These are phyloP conservation scores for Caretta caretta DNA, from an alignment of 2,113 vertebrate species.

Conservation along the genomic window DNA sequence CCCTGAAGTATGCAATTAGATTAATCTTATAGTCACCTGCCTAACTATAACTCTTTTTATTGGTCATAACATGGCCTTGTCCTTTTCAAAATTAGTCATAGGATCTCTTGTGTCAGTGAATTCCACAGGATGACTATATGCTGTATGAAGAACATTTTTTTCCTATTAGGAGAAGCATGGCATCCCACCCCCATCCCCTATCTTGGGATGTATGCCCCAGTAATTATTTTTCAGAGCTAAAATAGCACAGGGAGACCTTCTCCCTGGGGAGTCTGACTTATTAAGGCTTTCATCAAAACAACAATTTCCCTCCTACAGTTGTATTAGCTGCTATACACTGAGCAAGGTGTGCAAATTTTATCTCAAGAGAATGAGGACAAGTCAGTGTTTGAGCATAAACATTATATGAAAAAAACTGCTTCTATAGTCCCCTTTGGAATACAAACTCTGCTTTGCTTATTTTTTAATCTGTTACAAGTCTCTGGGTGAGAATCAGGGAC, in stretches of 20 bases:
- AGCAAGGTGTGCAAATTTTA: background rate
- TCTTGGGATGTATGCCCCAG: constrained; percentile 10
- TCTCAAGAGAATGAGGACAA: background rate
- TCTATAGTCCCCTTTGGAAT: background rate
- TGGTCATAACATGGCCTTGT: background rate
- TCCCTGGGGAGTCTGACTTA: constrained; percentile 3
- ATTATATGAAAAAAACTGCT: background rate
- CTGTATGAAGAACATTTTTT: background rate
- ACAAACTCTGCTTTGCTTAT: background rate
- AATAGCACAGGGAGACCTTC: background rate
- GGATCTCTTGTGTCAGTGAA: background rate
- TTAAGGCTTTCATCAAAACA: background rate
- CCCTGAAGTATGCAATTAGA: background rate
- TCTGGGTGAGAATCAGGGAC: background rate
- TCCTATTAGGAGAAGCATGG: background rate
- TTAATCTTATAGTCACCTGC: background rate
- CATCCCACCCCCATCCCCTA: background rate
- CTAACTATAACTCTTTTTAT: background rate
- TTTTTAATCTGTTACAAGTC: background rate
- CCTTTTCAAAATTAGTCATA: background rate
- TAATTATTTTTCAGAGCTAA: background rate
- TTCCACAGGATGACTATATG: background rate
- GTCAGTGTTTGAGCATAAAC: background rate
- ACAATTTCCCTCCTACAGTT: background rate
- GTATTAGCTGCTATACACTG: background rate